These are phyloP conservation scores for Callospermophilus lateralis DNA, from an alignment of 2,113 vertebrate species.

Conservation along the genomic window DNA sequence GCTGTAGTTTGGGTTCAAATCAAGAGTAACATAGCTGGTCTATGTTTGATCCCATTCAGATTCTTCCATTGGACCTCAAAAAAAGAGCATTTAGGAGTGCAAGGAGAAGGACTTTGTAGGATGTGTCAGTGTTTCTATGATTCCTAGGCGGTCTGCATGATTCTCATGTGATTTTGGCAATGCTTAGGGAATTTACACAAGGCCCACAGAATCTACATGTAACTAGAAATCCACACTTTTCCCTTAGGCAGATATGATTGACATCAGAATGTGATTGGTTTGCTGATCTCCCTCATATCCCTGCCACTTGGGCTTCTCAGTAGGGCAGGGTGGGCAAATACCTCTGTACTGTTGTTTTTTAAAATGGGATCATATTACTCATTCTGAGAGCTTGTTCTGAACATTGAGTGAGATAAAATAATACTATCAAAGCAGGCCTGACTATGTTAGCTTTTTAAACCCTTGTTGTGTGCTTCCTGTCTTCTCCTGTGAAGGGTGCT, in stretches of 20 bases:
- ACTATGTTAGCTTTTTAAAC: background rate
- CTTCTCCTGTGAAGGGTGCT: background rate
- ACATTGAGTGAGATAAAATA: background rate
- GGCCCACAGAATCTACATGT: background rate
- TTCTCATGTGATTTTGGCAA: background rate
- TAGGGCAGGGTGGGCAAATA: fast-evolving
- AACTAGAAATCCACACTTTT: background rate
- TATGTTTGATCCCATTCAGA: background rate
- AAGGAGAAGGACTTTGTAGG: background rate
- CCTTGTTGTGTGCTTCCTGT: background rate
- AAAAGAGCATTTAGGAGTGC: background rate
- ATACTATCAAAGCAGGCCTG: background rate
- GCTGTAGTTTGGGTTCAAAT: background rate
- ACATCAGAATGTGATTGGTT: background rate
- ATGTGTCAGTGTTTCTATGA: background rate
- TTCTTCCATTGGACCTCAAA: constrained; percentile 6
- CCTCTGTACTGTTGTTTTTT: background rate
- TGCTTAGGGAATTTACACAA: background rate
- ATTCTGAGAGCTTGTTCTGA: background rate
- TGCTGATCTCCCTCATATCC: background rate
- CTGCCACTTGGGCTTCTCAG: background rate
- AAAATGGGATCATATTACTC: background rate
- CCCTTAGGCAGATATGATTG: background rate
- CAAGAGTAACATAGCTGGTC: background rate
- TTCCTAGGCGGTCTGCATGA: background rate